Conservation (phyloP, 2,888 invertebrate genomes). For the Lycaena phlaeas region DNA sequence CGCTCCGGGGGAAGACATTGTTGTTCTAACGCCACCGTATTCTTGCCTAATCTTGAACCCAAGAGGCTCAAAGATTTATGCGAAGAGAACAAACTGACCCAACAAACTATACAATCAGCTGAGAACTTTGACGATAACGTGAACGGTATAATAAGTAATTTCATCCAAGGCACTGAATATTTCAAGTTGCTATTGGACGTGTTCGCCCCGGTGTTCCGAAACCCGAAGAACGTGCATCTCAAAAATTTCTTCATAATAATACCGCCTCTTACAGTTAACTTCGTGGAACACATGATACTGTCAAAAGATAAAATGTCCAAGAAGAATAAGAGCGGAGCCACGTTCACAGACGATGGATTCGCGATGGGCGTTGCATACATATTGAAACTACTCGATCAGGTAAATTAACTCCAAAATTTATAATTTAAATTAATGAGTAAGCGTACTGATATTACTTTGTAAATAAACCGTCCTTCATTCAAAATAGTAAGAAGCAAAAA, state of each 20-base stretch:
- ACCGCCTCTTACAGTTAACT: slow-evolving; percentile 94
- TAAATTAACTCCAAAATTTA: slow-evolving; percentile 30
- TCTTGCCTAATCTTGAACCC: slow-evolving; percentile 84
- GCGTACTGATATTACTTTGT: no score
- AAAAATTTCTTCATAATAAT: slow-evolving; percentile 94
- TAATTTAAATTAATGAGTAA: no score
- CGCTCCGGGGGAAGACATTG: slow-evolving; percentile 94
- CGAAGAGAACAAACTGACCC: slow-evolving; percentile 72
- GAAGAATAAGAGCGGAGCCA: slow-evolving; percentile 88
- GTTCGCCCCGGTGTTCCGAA: slow-evolving; percentile 90
- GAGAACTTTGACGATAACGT: slow-evolving; percentile 85
- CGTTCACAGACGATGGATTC: slow-evolving; percentile 98
- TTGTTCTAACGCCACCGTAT: slow-evolving; percentile 91
- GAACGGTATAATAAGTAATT: slow-evolving; percentile 84
- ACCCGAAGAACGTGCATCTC: slow-evolving; percentile 89
- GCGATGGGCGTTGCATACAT: slow-evolving; percentile 96
- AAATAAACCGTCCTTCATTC: no score
- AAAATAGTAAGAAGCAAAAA: no score
- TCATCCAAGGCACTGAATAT: slow-evolving; percentile 91
- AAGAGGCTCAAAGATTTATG: slow-evolving; percentile 75
- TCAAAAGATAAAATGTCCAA: slow-evolving; percentile 95
- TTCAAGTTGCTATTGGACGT: slow-evolving; percentile 92
- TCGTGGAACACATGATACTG: slow-evolving; percentile 92
- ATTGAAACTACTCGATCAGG: slow-evolving; percentile 89
- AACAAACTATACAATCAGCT: slow-evolving; percentile 76